Evolutionary conservation across 2,797 vertebrate genomes (phyloP), one percentile per base, ranked within the genome.

Genomic region (Anabas testudineus): DNA sequence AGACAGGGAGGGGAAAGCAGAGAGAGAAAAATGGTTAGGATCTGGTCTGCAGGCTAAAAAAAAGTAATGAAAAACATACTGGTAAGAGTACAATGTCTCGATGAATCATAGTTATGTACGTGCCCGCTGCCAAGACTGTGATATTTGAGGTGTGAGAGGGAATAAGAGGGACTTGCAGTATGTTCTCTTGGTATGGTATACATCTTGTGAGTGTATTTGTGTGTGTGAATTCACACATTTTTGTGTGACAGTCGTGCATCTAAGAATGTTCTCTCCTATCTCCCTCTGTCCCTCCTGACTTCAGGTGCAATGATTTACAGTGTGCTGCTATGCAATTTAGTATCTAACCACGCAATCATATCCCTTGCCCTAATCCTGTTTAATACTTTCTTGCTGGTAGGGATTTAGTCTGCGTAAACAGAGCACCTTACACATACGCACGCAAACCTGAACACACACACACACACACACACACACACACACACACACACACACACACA

Each of bases 371-470:
- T 93, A 91, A 93, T 93, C 92, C 88, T 55, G 71, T 90, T 90
- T 92, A 92, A 93, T 90, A 90, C 90, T 82, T 90, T 88, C 88
- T 90, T 90, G 86, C 90, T 91, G 88, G 80, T 86, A 80, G 77
- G 87, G 90, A 91, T 91, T 92, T 92, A 85, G 73, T 74, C 84
- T 88, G 81, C 70, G 62, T 90, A 90, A 91, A 91, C 89, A 91
- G 67, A 87, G 67, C 87, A 91, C 88, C 87, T 90, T 82, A 76
- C 76, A 61, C 75, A 72, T 28, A 74, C 46, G 53, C 62, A 22
- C 59, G 68, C 53, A 41, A 58, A 64, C 30, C 43, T 61, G 46
- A 54, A 51, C 37, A 60, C 34, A 48, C 64, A 64, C 55, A 74
- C 69, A 77, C 67, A 73, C 75, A 84, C 76, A 77, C 71, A 61